Base-by-base conservation (phyloP, 2,113 vertebrate species). In the Urocynchramus pylzowi region DNA sequence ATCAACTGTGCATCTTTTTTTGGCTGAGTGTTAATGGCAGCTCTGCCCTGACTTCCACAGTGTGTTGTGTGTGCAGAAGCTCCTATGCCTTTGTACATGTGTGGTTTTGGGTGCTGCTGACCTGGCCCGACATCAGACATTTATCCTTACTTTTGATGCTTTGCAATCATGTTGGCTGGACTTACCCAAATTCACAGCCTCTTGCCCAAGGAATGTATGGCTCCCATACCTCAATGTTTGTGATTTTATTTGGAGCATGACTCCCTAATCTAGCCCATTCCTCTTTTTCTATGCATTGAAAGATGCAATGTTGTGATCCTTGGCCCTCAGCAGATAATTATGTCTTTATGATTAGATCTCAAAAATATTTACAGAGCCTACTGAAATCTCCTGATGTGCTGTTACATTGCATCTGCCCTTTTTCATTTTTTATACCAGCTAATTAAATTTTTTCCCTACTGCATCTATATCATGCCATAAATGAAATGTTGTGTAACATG, bases 1-100 rank as follows among this genome's bases (percentile, higher is more conserved):
- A 68, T 30, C 22, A 64, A 0, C 3, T 64, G 11, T 22, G 16
- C 13, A 21, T 3, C 1, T 74, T 65, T 73, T 79, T 75, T 68
- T 67, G 53, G 2, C 22, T 52, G 42, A 35, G 35, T 33, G 42
- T 13, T 64, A 71, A 37, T 27, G 28, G 56, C 33, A 80, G 24
- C 23, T 37, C 49, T 78, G 53, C 24, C 24, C 37, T 3, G 12
- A 50, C 53, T 39, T 45, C 24, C 20, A 24, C 24, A n/a, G 31
- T 20, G 37, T 0, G 0, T 3, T 73, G 13, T 21, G 20, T 3
- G 1, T 44, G 47, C 41, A 61, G 80, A 70, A 84, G 39, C 9
- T 87, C 24, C 56, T 56, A 39, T 31, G 54, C 28, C 27, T 84
- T 61, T 73, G 20, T 33, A 39, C 12, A 4, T 1, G 2, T 23